phyloP scores from a whole-genome alignment of 1,140 invertebrate genomes.

The Drosophila kepulauana region DNA sequence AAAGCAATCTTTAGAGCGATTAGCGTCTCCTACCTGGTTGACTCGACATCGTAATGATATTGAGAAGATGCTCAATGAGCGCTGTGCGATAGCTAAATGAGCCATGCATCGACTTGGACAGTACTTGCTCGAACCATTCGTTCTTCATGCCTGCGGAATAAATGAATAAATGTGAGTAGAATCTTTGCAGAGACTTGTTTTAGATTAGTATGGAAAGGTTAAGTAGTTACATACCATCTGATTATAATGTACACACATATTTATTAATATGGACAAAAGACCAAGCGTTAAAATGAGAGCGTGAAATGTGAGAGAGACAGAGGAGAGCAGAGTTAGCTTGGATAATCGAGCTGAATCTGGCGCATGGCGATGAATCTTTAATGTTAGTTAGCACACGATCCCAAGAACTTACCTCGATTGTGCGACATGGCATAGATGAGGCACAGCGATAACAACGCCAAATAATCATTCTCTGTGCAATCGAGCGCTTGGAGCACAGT shows the following conservation, averaged over 20 bases:
- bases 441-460: slow-evolving; percentile 95
- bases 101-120: slow-evolving; percentile 84
- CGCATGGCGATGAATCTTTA: neutral
- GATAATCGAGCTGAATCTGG: slow-evolving; percentile 13
- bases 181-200: neutral
- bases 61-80: slow-evolving; percentile 92
- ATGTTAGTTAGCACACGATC: too few species aligned
- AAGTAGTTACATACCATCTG: slow-evolving; percentile 75
- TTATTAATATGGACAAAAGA: slow-evolving; percentile 47
- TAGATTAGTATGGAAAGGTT: slow-evolving; percentile 53
- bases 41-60: slow-evolving; percentile 92
- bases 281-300: slow-evolving; percentile 62
- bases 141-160: slow-evolving; percentile 89
- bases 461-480: slow-evolving; percentile 97
- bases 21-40: slow-evolving; percentile 89
- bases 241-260: slow-evolving; percentile 45
- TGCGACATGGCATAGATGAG: slow-evolving; percentile 96
- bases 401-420: slow-evolving; percentile 92
- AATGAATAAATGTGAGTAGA: neutral
- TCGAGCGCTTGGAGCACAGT: slow-evolving; percentile 93
- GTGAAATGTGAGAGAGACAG: slow-evolving; percentile 48
- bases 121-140: slow-evolving; percentile 89
- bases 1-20: neutral
- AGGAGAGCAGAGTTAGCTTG: slow-evolving; percentile 38
- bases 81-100: slow-evolving; percentile 89